These are phyloP conservation scores for Biston betularia DNA, from an alignment of 2,888 invertebrate species.

Conservation along the genomic window DNA sequence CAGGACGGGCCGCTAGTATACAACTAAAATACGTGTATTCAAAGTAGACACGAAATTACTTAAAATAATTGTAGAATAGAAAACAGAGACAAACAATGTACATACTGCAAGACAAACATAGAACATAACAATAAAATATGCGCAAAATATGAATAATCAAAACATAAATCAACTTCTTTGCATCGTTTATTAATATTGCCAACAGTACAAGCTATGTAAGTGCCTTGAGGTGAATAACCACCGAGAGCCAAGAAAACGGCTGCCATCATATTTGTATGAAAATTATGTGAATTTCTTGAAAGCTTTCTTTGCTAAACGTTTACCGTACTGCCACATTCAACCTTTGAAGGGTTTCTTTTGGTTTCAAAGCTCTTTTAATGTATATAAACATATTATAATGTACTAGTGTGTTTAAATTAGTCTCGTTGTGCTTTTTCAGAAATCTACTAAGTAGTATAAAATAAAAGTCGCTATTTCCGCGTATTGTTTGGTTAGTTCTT, in stretches of 20 bases:
- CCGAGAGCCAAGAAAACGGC: conserved; percentile 57
- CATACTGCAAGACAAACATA: not conserved
- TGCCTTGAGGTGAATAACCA: conserved; percentile 56
- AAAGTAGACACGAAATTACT: no score
- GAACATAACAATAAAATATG: not conserved
- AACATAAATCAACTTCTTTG: conserved; percentile 22
- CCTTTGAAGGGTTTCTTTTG: conserved; percentile 39
- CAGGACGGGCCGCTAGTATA: no score
- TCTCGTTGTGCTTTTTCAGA: not conserved
- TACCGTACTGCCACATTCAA: conserved; percentile 40
- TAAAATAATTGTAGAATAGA: no score
- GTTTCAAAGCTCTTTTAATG: conserved; percentile 33
- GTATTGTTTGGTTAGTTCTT: not conserved
- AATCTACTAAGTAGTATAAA: not conserved
- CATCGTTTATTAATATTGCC: conserved; percentile 24
- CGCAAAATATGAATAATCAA: conserved; percentile 9
- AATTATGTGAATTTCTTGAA: conserved; percentile 57
- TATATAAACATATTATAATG: conserved; percentile 14
- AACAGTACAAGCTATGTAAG: conserved; percentile 58
- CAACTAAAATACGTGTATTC: no score
- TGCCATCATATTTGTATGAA: conserved; percentile 58
- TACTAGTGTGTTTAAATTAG: not conserved
- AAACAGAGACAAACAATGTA: no score
- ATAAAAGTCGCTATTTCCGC: not conserved
- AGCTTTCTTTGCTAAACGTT: conserved; percentile 53